Base-by-base conservation (phyloP, 2,113 vertebrate species). In the Larimichthys polyactis region DNA sequence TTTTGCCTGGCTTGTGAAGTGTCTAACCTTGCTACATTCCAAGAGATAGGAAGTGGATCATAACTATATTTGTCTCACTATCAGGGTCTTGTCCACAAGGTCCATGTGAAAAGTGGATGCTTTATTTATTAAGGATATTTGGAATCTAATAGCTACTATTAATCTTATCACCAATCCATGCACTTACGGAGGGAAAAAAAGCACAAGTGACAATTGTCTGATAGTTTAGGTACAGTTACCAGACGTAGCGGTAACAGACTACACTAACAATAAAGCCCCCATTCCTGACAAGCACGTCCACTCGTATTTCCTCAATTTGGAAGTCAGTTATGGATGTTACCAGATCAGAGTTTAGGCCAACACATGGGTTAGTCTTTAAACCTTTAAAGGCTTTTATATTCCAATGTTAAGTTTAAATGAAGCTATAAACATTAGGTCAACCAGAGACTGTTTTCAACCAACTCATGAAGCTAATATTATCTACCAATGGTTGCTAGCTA, bases 41-140 rank as follows among this genome's bases (percentile, higher is more conserved):
- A 59, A 70, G 9, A 58, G 15, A 52, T 14, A 62, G 11, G 1
- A 63, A 22, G 29, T n/a, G 24, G 52, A 49, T 78, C 2, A 4
- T 40, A 52, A 57, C 40, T 64, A 27, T 73, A 60, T 54, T 2
- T 67, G 9, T 82, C 16, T 77, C n/a, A 55, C 65, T 71, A 60
- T 40, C 52, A 6, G 22, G 29, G 4, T 67, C 64, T 24, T 73
- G 29, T 73, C 55, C 19, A 27, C 57, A 72, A 40, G 48, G 15
- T 40, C 17, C 10, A 19, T 15, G 19, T 55, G 60, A 7, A 52
- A 57, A 52, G 27, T 11, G 11, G 17, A 64, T 75, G 11, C 5
- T 22, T 75, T 19, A 58, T 60, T 10, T 19, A 4, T 19, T 36
- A 4, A 59, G 12, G 4, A 58, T 29, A 29, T 59, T 29, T 59